These are phyloP conservation scores for Lepeophtheirus salmonis DNA, from an alignment of 1,140 invertebrate species.

Conservation along the genomic window DNA sequence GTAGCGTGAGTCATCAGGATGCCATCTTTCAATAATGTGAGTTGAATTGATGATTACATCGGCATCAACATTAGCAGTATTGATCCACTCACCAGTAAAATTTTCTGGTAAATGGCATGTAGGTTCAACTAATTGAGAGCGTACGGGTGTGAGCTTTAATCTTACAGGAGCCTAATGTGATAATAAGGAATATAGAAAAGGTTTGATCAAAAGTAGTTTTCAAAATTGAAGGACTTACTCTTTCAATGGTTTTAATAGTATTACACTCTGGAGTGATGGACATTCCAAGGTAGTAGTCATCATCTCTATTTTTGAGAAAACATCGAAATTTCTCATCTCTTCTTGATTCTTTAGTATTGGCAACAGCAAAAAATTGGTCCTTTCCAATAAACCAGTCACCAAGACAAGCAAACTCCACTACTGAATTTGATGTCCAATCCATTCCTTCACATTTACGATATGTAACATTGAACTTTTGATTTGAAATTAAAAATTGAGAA, in stretches of 20 bases:
- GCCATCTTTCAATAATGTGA: constrained; percentile 82
- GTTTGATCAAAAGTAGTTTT: neutral
- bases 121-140: constrained; percentile 6
- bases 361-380: constrained; percentile 83
- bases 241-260: constrained; percentile 72
- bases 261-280: constrained; percentile 84
- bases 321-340: constrained; percentile 83
- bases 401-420: constrained; percentile 76
- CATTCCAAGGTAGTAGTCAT: constrained; percentile 68
- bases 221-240: constrained; percentile 26
- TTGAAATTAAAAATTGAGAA: constrained; percentile 83
- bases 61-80: constrained; percentile 85
- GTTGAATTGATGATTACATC: constrained; percentile 86
- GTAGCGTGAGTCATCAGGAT: constrained; percentile 56
- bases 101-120: constrained; percentile 15
- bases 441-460: constrained; percentile 70
- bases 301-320: constrained; percentile 79
- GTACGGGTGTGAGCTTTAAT: constrained; percentile 6
- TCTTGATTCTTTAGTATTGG: constrained; percentile 72
- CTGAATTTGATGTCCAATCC: constrained; percentile 29
- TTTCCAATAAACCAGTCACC: constrained; percentile 89
- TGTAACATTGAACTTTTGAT: constrained; percentile 89
- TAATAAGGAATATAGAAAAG: neutral
- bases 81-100: constrained; percentile 59
- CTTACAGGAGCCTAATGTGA: constrained; percentile 13